Conservation (phyloP, 2,113 vertebrate species). For the Xenopus laevis region DNA sequence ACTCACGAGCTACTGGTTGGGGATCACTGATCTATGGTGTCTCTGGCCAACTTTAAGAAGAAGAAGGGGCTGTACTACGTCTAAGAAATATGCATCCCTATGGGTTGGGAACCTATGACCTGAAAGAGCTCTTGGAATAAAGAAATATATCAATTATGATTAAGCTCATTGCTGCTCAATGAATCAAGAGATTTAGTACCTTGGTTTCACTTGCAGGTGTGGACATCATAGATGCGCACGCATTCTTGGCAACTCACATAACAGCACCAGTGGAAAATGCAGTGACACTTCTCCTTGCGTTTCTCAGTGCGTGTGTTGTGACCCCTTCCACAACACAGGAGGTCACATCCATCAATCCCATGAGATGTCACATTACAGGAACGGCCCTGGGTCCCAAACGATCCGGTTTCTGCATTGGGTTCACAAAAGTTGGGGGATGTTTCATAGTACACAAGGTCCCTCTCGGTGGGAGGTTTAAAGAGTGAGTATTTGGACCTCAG, state of each 20-base stretch:
- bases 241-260: slow-evolving; percentile 98
- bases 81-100: not conserved
- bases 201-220: slow-evolving; percentile 88
- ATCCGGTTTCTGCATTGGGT: slow-evolving; percentile 93
- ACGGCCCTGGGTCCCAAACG: slow-evolving; percentile 92
- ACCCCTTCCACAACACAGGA: slow-evolving; percentile 92
- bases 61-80: no score
- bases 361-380: slow-evolving; percentile 94
- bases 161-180: no score
- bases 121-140: not conserved
- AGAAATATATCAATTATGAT: not conserved
- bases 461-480: slow-evolving; percentile 93
- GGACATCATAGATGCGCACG: slow-evolving; percentile 87
- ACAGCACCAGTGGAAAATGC: slow-evolving; percentile 99
- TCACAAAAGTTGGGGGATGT: slow-evolving; percentile 97
- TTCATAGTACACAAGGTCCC: slow-evolving; percentile 96
- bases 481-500: slow-evolving; percentile 92
- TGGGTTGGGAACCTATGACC: no score
- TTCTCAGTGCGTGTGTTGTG: slow-evolving; percentile 98
- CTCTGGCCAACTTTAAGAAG: no score
- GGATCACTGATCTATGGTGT: no score
- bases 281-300: slow-evolving; percentile 96
- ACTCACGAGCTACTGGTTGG: no score
- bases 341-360: slow-evolving; percentile 94
- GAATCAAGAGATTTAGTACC: slow-evolving; percentile 10